Base-by-base conservation (phyloP, 2,113 vertebrate genomes). In the Siniperca knerii region DNA sequence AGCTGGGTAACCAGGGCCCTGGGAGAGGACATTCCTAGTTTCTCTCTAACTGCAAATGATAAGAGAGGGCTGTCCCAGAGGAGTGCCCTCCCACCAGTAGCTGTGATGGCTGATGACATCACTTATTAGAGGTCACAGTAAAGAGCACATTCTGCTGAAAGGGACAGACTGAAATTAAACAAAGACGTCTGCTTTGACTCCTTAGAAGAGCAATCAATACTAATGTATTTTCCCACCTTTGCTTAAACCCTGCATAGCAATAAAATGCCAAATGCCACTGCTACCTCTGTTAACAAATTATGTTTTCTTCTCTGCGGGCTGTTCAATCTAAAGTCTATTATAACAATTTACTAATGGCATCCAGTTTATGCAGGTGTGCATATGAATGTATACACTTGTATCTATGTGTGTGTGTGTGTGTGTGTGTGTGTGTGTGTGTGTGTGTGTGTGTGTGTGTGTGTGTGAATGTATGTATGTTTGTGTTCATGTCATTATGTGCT, bases 81-180 rank as follows among this genome's bases (percentile, higher is more conserved):
- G 77, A 90, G 35, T 5, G 57, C 75, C 87, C 78, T 79, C 64
- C 77, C 72, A 79, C 42, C 55, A 73, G 55, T 68, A 12, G 84
- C 70, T 78, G 83, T 81, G 87, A 87, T 80, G 77, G 84, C 83
- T 89, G 81, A 91, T 93, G 87, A 93, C 89, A 90, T 93, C 89
- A 92, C 74, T 89, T 88, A 92, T 91, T 90, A 86, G 84, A 92
- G 89, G 92, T 90, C 87, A 83, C 65, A 77, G 37, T 62, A 89
- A 92, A 93, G 91, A 92, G 87, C 84, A 79, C 64, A 77, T 3
- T n/a, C 52, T 44, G 88, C 94, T 92, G 46, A 87, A 79, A 92
- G 92, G 79, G 81, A 92, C 83, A 90, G 72, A 44, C 18, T 71
- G 74, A 70, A 91, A 87, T 91, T 92, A 90, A 91, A 87, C 83